Evolutionary conservation across 2,797 vertebrate genomes (phyloP).

Genomic region (Psittacula echo): DNA sequence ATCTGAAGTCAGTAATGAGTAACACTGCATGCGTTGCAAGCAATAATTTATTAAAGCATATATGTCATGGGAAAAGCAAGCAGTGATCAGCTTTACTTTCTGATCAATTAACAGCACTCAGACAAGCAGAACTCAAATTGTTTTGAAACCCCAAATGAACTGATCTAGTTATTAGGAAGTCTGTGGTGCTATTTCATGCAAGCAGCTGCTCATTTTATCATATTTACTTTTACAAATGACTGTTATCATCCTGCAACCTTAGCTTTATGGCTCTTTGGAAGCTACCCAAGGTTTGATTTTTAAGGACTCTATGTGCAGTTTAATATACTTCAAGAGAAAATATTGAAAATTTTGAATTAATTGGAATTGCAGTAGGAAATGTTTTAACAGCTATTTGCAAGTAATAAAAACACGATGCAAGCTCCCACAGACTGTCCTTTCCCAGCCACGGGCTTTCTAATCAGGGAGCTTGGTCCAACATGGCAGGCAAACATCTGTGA

Average conservation of each 20-base stretch:
- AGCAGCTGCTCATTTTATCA: conserved; percentile 70
- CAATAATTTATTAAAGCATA: conserved; percentile 71
- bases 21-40: conserved; percentile 39
- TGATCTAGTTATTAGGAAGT: conserved; percentile 61
- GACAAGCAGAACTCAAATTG: conserved; percentile 64
- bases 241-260: conserved; percentile 69
- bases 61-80: conserved; percentile 62
- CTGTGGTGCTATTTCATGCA: conserved; percentile 46
- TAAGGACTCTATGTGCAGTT: conserved; percentile 28
- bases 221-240: conserved; percentile 75
- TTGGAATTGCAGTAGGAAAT: conserved; percentile 35
- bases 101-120: conserved; percentile 77
- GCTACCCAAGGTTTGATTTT: conserved; percentile 62
- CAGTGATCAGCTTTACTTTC: conserved; percentile 71
- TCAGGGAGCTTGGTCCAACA: background rate
- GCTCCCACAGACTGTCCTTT: background rate
- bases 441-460: background rate
- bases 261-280: conserved; percentile 68
- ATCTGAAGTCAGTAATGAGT: conserved; percentile 67
- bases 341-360: conserved; percentile 59
- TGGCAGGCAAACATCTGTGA: background rate
- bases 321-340: conserved; percentile 53
- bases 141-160: conserved; percentile 66
- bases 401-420: conserved; percentile 38
- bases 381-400: conserved; percentile 52